phyloP scores from a whole-genome alignment of 2,113 vertebrate species.

The Dascyllus trimaculatus region DNA sequence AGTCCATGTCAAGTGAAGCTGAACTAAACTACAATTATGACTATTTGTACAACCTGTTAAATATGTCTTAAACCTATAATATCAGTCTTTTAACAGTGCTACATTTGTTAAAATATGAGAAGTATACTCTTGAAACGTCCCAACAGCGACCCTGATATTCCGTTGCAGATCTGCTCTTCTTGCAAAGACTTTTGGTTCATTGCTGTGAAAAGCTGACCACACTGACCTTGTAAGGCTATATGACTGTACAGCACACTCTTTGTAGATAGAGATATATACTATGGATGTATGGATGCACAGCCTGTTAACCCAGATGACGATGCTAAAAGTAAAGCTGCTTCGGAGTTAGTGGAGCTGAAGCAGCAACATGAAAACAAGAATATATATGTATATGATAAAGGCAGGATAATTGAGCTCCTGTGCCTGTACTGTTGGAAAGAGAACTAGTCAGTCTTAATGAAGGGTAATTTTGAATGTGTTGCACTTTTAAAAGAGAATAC shows the following conservation, averaged over 20 bases:
- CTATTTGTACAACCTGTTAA: too few species aligned
- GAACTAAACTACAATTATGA: too few species aligned
- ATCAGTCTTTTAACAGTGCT: background rate
- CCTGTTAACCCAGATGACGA: constrained; percentile 34
- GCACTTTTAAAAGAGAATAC: constrained; percentile 63
- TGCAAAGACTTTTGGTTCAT: constrained; percentile 30
- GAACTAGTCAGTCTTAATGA: constrained; percentile 24
- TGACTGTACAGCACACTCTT: constrained; percentile 44
- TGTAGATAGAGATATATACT: constrained; percentile 41
- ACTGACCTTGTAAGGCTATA: background rate
- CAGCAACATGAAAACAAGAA: too few species aligned
- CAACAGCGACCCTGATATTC: background rate
- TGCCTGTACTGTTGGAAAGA: constrained; percentile 7
- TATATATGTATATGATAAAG: too few species aligned
- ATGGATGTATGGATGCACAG: constrained; percentile 33
- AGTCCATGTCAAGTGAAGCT: background rate
- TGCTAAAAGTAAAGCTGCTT: constrained; percentile 11
- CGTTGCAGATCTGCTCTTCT: constrained; percentile 7
- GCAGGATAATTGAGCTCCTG: too few species aligned
- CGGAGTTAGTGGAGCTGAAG: background rate
- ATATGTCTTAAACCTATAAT: too few species aligned
- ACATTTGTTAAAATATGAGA: background rate
- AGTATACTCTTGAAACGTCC: background rate
- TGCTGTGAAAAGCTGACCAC: constrained; percentile 37
- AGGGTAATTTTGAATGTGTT: constrained; percentile 24